phyloP scores from a whole-genome alignment of 2,888 invertebrate genomes.

The Tachystola acroxantha region DNA sequence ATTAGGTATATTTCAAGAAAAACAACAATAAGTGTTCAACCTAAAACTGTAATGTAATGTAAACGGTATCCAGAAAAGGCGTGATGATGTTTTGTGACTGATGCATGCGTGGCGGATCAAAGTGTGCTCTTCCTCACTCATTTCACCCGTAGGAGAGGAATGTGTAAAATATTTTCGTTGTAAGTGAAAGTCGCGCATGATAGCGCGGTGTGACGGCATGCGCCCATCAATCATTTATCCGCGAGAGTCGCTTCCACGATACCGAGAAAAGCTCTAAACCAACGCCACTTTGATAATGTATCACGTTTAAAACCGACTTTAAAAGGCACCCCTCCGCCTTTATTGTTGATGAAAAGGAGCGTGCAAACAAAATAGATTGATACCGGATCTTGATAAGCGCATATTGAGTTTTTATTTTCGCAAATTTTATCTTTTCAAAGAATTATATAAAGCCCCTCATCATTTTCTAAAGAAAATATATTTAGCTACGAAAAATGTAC shows the following conservation, averaged over 20 bases:
- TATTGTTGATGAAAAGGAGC: conserved; percentile 49
- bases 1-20: too few relatives aligned
- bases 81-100: conserved; percentile 3
- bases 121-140: conserved; percentile 16
- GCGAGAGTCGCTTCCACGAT: conserved; percentile 52
- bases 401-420: conserved; percentile 53
- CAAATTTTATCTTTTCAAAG: conserved; percentile 27
- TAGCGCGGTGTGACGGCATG: conserved; percentile 43
- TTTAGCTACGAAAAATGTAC: too few relatives aligned
- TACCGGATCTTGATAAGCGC: conserved; percentile 53
- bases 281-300: conserved; percentile 66
- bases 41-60: too few relatives aligned
- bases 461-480: background rate
- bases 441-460: background rate
- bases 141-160: conserved; percentile 34
- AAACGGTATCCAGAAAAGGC: too few relatives aligned
- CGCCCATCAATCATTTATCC: conserved; percentile 71
- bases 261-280: conserved; percentile 70
- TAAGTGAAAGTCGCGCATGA: conserved; percentile 61
- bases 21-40: too few relatives aligned
- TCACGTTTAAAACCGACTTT: conserved; percentile 67
- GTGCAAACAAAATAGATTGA: conserved; percentile 68
- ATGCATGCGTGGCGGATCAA: conserved; percentile 4
- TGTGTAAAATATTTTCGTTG: conserved; percentile 58
- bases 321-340: conserved; percentile 47